A percentile compares a stretch with the other conserved stretches of the same genome.
Evolutionary conservation across 2,888 invertebrate genomes (phyloP).

Genomic region (Nudaria mundana): DNA sequence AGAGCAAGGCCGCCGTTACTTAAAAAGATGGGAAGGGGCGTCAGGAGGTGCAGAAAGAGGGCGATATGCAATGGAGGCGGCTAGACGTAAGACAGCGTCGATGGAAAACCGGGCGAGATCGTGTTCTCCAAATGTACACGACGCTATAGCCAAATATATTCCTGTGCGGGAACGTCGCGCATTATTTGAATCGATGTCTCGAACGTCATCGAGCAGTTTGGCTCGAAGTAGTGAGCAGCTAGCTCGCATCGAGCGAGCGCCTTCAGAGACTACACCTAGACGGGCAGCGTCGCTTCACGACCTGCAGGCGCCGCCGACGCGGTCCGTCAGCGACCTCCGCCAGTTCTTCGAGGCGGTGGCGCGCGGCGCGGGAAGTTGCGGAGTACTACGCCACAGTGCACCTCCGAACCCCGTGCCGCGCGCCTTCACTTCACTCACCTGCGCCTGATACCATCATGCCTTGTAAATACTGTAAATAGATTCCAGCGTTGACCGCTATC

Average conservation of each 20-base stretch:
- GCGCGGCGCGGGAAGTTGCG: conserved; percentile 59
- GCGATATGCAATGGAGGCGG: conserved; percentile 66
- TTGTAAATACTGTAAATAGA: conserved; percentile 72
- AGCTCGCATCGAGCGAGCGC: conserved; percentile 33
- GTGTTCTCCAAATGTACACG: conserved; percentile 72
- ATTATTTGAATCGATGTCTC: conserved; percentile 85
- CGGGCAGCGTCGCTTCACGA: conserved; percentile 86
- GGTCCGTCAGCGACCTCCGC: conserved; percentile 84
- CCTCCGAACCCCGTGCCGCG: conserved; percentile 61
- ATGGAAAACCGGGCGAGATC: conserved; percentile 69
- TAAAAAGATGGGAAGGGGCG: conserved; percentile 73
- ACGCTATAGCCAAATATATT: conserved; percentile 82
- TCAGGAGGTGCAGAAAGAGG: conserved; percentile 66
- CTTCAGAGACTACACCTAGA: conserved; percentile 71
- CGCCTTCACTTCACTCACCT: conserved; percentile 65
- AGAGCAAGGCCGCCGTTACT: conserved; percentile 68
- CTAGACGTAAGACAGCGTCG: conserved; percentile 66
- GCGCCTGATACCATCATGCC: conserved; percentile 52
- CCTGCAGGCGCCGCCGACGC: conserved; percentile 75
- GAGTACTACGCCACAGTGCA: conserved; percentile 57
- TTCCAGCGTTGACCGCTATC: conserved; percentile 68
- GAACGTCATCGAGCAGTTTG: conserved; percentile 79
- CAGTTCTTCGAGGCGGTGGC: conserved; percentile 85
- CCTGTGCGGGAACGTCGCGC: conserved; percentile 87
- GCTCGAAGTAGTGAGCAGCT: conserved; percentile 84